Base-by-base conservation (phyloP, 1,140 invertebrate genomes). In the Delia radicum region DNA sequence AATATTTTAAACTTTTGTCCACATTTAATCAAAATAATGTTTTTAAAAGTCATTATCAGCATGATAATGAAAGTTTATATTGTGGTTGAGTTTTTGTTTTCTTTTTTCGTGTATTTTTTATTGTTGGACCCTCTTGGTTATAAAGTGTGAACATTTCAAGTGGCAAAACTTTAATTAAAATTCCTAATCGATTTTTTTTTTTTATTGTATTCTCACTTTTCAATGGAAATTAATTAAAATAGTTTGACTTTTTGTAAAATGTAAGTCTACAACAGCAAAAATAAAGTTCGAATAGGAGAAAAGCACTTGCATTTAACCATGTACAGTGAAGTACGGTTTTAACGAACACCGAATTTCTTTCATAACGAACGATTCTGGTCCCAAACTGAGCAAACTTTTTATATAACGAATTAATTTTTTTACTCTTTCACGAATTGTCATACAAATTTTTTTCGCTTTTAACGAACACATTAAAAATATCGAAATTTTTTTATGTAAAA, bases 141-240 rank as follows among this genome's bases (percentile, higher is more conserved):
- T n/a, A 42, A 28, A 37, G 13, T 75, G 18, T 24, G 0, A 26
- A 42, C 26, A 27, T 65, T 78, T 72, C 69, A 76, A 75, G 78
- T 79, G 79, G 78, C 78, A 81, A 80, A 84, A 83, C 78, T 84
- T 84, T 84, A 84, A 84, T 84, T 84, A 84, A 84, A 84, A 84
- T 84, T 84, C 80, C 82, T 80, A 81, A 81, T 84, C 82, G 79
- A 80, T 81, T 84, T 82, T 84, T 79, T 81, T 82, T 75, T 81
- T 8, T 18, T 21, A 21, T 55, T 7, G 18, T 55, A 21, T 21
- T 55, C 21, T 55, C 21, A 76, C 81, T 83, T 81, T 81, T 82
- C 76, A 81, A 80, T 83, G 78, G 74, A 80, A 81, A 81, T 81
- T 84, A 84, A 84, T 84, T 84, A 84, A 84, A 84, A 84, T 84